Evolutionary conservation across 2,888 invertebrate genomes (phyloP).

Genomic region (Tridacna crocea): DNA sequence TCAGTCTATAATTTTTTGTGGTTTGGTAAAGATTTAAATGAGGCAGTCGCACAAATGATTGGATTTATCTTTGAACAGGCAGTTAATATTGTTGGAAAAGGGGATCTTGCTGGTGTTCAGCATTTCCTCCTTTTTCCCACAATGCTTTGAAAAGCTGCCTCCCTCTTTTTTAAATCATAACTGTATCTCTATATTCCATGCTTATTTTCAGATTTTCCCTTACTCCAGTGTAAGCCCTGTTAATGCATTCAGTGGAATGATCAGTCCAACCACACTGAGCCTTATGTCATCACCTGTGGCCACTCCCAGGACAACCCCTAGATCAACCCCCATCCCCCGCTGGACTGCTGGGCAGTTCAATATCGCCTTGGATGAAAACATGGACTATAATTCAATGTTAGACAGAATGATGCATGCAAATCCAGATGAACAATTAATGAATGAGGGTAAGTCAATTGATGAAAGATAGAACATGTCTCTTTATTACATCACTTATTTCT

Average conservation of each 20-base stretch:
- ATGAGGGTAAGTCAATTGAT: conserved; percentile 85
- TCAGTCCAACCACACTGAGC: conserved; percentile 94
- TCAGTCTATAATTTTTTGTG: no score
- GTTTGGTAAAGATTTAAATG: no score
- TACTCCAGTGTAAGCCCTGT: conserved; percentile 94
- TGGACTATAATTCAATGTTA: conserved; percentile 94
- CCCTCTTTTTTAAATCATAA: no score
- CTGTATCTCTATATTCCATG: no score
- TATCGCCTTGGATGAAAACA: conserved; percentile 92
- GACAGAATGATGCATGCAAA: conserved; percentile 87
- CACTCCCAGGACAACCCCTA: conserved; percentile 89
- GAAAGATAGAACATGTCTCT: neutral
- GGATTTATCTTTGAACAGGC: no score
- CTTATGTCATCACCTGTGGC: conserved; percentile 90
- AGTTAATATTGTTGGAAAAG: no score
- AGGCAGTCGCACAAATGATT: no score
- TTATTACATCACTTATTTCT: neutral
- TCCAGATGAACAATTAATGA: conserved; percentile 87
- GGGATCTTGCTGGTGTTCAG: no score
- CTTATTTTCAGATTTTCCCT: conserved; percentile 91
- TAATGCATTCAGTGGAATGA: conserved; percentile 92
- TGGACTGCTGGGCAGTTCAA: conserved; percentile 94
- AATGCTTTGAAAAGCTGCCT: no score
- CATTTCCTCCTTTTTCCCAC: no score
- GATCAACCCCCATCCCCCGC: conserved; percentile 87